phyloP scores from a whole-genome alignment of 2,113 vertebrate genomes.

The Papio anubis region DNA sequence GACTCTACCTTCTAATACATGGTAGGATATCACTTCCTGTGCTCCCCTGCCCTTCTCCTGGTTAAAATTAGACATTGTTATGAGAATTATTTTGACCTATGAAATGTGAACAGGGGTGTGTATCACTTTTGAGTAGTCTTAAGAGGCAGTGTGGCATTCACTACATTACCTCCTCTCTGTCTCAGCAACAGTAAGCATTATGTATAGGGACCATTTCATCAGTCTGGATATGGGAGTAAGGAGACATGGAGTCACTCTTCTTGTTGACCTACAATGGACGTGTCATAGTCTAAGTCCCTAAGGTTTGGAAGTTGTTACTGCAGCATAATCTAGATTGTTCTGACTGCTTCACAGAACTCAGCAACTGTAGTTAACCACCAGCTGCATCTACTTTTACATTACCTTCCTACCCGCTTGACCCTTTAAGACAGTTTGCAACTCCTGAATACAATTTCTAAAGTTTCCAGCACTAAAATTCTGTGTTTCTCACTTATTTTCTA shows the following conservation, averaged over 20 bases:
- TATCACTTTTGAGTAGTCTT: neutral
- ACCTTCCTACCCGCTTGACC: neutral
- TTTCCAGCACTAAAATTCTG: neutral
- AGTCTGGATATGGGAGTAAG: neutral
- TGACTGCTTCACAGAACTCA: neutral
- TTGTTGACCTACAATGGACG: neutral
- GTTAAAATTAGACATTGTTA: neutral
- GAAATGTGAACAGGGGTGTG: neutral
- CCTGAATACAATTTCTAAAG: neutral
- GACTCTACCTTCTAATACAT: neutral
- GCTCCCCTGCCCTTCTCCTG: neutral
- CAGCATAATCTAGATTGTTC: neutral
- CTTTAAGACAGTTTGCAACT: neutral
- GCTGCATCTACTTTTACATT: neutral
- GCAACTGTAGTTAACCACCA: neutral
- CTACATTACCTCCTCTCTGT: neutral
- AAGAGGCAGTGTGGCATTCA: neutral
- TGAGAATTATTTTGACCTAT: neutral
- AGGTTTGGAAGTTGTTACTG: neutral
- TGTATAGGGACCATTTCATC: neutral
- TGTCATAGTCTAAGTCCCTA: neutral
- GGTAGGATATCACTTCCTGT: neutral
- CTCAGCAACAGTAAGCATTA: neutral
- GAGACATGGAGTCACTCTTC: neutral
- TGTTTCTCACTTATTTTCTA: neutral